Evolutionary conservation across 2,113 vertebrate genomes (phyloP).

Genomic region (Bubo bubo): DNA sequence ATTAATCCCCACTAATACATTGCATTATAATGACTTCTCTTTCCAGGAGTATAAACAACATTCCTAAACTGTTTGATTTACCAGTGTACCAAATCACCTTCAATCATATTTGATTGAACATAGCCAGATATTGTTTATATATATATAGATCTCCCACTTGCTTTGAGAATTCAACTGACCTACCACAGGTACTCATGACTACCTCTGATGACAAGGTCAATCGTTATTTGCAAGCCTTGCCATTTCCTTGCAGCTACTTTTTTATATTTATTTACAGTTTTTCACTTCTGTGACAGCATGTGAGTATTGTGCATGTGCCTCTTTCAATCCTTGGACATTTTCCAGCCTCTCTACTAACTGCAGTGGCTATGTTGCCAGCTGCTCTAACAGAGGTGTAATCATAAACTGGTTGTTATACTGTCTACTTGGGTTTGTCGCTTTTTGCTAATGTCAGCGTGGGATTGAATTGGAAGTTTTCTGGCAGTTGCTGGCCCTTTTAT

Average conservation of each 20-base stretch:
- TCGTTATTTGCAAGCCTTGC: not conserved
- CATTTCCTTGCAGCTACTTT: not conserved
- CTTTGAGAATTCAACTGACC: not conserved
- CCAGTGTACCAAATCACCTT: not conserved
- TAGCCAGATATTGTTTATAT: not conserved
- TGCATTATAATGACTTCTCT: not conserved
- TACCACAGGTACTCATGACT: not conserved
- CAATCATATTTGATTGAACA: not conserved
- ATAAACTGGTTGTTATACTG: slow-evolving; percentile 32
- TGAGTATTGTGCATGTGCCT: not conserved
- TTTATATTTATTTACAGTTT: not conserved
- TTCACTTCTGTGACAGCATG: not conserved
- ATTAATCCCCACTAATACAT: not conserved
- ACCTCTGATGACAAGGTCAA: not conserved
- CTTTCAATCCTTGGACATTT: not conserved
- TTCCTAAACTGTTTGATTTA: not conserved
- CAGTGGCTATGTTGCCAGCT: slow-evolving; percentile 22
- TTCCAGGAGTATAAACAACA: not conserved
- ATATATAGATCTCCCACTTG: not conserved
- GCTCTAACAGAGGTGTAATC: slow-evolving; percentile 29
- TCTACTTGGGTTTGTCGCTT: not conserved
- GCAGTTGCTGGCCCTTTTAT: slow-evolving; percentile 10
- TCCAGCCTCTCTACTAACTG: slow-evolving; percentile 2
- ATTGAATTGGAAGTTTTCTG: slow-evolving; percentile 44
- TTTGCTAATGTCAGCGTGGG: slow-evolving; percentile 5